A percentile compares a stretch with the other conserved stretches of the same genome.
Evolutionary conservation across 2,113 vertebrate species (phyloP).

Genomic region (Hypanus sabinus): DNA sequence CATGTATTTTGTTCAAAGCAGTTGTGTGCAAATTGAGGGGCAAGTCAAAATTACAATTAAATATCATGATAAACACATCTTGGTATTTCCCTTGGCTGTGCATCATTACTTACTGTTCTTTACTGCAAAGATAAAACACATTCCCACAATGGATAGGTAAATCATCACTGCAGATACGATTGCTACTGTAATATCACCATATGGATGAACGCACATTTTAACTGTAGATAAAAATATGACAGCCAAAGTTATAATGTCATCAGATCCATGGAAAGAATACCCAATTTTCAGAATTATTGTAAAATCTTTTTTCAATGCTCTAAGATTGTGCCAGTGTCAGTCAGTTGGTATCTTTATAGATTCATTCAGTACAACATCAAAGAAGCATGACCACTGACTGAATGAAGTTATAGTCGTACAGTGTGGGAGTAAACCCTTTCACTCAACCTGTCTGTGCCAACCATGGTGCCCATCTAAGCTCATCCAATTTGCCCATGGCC

Average conservation of each 20-base stretch:
- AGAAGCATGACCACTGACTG: too few species aligned
- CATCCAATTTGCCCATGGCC: too few species aligned
- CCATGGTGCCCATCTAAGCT: too few species aligned
- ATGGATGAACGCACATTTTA: background rate
- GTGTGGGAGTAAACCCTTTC: too few species aligned
- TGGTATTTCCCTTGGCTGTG: background rate
- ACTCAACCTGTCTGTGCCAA: too few species aligned
- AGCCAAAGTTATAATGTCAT: background rate
- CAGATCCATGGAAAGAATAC: background rate
- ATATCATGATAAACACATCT: too few species aligned
- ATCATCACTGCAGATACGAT: background rate
- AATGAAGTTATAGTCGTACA: too few species aligned
- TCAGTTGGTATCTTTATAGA: too few species aligned
- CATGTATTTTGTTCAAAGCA: background rate
- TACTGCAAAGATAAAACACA: background rate
- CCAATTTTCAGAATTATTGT: background rate
- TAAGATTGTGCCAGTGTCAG: background rate
- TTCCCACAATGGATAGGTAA: background rate
- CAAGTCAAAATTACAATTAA: background rate
- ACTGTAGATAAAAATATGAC: background rate
- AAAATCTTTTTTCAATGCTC: background rate
- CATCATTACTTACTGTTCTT: constrained; percentile 12
- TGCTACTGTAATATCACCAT: background rate
- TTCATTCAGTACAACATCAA: too few species aligned
- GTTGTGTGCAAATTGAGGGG: background rate